phyloP scores from a whole-genome alignment of 2,113 vertebrate species.

The Polypterus bichir region DNA sequence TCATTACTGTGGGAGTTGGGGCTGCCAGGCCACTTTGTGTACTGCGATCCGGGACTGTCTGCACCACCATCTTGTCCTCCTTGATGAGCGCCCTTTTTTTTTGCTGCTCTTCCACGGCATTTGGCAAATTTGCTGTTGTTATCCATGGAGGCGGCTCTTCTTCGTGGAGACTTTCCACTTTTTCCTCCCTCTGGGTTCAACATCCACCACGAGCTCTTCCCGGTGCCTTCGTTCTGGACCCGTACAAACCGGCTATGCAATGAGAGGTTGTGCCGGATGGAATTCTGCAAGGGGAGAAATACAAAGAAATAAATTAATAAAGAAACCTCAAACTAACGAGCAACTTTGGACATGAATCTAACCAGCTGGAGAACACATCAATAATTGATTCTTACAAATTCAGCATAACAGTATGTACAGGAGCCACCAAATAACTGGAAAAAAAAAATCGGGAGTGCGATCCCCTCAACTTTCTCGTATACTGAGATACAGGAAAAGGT shows the following conservation, averaged over 20 bases:
- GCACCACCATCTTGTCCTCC: slow-evolving; percentile 73
- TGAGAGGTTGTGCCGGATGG: slow-evolving; percentile 92
- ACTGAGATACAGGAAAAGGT: too few species aligned
- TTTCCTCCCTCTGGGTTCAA: slow-evolving; percentile 94
- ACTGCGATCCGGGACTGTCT: slow-evolving; percentile 83
- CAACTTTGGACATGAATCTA: too few species aligned
- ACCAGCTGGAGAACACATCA: too few species aligned
- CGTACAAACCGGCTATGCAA: slow-evolving; percentile 93
- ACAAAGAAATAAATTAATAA: too few species aligned
- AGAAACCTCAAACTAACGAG: too few species aligned
- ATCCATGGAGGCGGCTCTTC: slow-evolving; percentile 90
- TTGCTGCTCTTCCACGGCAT: slow-evolving; percentile 87
- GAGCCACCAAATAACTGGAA: too few species aligned
- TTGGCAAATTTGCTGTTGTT: slow-evolving; percentile 97
- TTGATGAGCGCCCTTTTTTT: slow-evolving; percentile 88
- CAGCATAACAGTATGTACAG: too few species aligned
- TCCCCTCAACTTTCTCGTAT: too few species aligned
- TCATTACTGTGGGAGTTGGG: slow-evolving; percentile 94
- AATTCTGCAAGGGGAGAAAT: slow-evolving; percentile 62
- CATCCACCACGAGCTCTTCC: slow-evolving; percentile 99
- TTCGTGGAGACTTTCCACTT: slow-evolving; percentile 87
- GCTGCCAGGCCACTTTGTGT: slow-evolving; percentile 90
- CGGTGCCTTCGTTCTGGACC: slow-evolving; percentile 94
- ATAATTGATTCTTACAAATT: too few species aligned
- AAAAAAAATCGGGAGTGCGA: too few species aligned